phyloP scores from a whole-genome alignment of 2,888 invertebrate genomes.

The Scaptomyza parva region DNA sequence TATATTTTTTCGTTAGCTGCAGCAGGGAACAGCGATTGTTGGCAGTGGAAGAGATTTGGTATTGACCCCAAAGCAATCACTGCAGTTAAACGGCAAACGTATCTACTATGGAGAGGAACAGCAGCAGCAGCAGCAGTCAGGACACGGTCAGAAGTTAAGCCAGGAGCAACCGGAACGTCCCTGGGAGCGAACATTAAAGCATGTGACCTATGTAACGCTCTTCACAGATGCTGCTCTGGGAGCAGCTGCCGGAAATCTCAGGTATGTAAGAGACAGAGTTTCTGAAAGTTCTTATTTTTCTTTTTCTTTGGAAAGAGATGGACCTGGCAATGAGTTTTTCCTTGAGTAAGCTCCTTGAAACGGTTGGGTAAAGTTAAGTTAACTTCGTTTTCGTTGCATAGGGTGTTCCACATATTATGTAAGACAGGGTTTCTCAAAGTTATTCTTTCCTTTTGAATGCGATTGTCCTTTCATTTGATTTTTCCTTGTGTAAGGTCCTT shows the following conservation, averaged over 20 bases:
- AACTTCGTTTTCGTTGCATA: too few relatives aligned
- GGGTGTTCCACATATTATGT: too few relatives aligned
- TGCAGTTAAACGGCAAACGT: slow-evolving; percentile 80
- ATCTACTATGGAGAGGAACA: slow-evolving; percentile 78
- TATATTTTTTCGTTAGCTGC: slow-evolving; percentile 34
- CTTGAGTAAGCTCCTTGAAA: too few relatives aligned
- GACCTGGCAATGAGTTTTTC: too few relatives aligned
- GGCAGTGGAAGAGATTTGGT: slow-evolving; percentile 81
- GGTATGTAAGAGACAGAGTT: too few relatives aligned
- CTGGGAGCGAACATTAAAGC: slow-evolving; percentile 89
- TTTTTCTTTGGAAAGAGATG: too few relatives aligned
- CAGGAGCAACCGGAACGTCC: slow-evolving; percentile 65
- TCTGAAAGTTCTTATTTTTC: too few relatives aligned
- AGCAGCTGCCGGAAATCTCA: slow-evolving; percentile 77
- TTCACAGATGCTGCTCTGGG: slow-evolving; percentile 76
- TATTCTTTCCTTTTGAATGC: too few relatives aligned
- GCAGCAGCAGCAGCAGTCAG: slow-evolving; percentile 23
- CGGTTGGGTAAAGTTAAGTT: too few relatives aligned
- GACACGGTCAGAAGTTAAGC: slow-evolving; percentile 3
- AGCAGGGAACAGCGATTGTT: slow-evolving; percentile 59
- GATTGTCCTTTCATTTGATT: too few relatives aligned
- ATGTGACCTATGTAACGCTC: slow-evolving; percentile 89
- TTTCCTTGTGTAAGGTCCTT: too few relatives aligned
- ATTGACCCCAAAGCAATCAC: slow-evolving; percentile 81
- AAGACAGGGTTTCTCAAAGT: too few relatives aligned